Conservation (phyloP, 1,140 invertebrate species). For the Vanessa atalanta region DNA sequence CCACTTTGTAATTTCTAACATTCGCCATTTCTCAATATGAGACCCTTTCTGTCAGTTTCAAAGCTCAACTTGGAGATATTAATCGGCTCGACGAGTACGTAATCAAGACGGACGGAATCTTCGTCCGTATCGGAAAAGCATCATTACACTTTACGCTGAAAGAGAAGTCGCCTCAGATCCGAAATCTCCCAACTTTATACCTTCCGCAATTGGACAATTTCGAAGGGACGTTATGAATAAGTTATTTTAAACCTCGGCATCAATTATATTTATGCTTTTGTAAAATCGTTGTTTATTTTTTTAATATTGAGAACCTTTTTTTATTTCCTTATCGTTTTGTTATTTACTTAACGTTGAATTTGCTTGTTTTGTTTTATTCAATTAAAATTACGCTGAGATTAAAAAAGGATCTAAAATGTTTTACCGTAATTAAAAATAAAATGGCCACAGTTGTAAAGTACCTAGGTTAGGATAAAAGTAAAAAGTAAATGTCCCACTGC, state of each 20-base stretch:
- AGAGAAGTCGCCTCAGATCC: constrained; percentile 18
- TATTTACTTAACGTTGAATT: too few species aligned
- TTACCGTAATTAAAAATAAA: too few species aligned
- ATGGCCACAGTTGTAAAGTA: too few species aligned
- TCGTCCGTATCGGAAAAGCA: constrained; percentile 46
- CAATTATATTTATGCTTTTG: not conserved
- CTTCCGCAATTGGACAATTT: constrained; percentile 15
- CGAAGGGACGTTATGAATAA: constrained; percentile 16
- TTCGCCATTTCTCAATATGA: not conserved
- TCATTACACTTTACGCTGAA: constrained; percentile 40
- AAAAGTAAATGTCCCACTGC: too few species aligned
- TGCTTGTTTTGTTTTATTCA: too few species aligned
- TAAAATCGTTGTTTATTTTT: too few species aligned
- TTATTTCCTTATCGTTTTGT: too few species aligned
- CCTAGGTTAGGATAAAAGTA: too few species aligned
- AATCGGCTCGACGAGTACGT: constrained; percentile 46
- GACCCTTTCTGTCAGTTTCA: constrained; percentile 30
- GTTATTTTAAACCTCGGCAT: not conserved
- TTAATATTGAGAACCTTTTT: too few species aligned
- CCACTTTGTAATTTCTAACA: not conserved
- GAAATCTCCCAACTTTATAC: constrained; percentile 27
- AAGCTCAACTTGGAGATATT: constrained; percentile 42
- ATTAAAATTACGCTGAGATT: too few species aligned
- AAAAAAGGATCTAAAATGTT: too few species aligned
- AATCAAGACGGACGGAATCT: constrained; percentile 50